Evolutionary conservation across 2,888 invertebrate genomes (phyloP), one percentile per base, ranked within the genome.

Genomic region (Eurois occulta): DNA sequence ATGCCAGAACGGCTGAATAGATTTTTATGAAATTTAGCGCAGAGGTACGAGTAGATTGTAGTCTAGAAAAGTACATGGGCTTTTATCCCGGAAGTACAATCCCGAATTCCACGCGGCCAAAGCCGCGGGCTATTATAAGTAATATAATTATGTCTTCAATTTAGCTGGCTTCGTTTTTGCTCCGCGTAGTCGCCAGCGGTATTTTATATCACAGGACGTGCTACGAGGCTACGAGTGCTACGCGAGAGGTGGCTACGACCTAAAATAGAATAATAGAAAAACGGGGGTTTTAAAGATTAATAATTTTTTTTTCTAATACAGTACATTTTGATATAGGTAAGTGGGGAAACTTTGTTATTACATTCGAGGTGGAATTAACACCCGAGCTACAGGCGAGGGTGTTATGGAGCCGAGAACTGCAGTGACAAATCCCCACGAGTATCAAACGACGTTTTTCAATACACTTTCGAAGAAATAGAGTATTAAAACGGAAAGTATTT

Each of bases 211-310:
- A 43, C 28, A 75, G 64, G 52, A 58, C 32, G 48, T 66, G 69
- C 79, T 78, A 78, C 81, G 65, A 60, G 32, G 43, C 83, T 78
- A 81, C 84, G 58, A 46, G 18, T 43, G 68, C 75, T 81, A 70
- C 69, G 77, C 41, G 18, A 21, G 32, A 43, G 24, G 13, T 74
- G 41, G 48, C 41, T 78, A 60, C 28, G 66, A 81, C 32, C 18
- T 60, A 28, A 18, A n/a, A 62, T 38, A 78, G 52, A 16, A 32
- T 28, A 55, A 8, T 41, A 65, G 24, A 24, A 60, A n/a, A 72
- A 67, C 38, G 2, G 48, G 16, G 41, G 21, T 7, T 32, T 16
- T 21, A 28, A 28, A 58, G 58, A 18, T 32, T 18, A 32, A 32
- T 32, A 8, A n/a, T n/a, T n/a, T n/a, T n/a, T n/a, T n/a, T n/a